Conservation (phyloP, 2,888 invertebrate species). For the Rhingia rostrata region DNA sequence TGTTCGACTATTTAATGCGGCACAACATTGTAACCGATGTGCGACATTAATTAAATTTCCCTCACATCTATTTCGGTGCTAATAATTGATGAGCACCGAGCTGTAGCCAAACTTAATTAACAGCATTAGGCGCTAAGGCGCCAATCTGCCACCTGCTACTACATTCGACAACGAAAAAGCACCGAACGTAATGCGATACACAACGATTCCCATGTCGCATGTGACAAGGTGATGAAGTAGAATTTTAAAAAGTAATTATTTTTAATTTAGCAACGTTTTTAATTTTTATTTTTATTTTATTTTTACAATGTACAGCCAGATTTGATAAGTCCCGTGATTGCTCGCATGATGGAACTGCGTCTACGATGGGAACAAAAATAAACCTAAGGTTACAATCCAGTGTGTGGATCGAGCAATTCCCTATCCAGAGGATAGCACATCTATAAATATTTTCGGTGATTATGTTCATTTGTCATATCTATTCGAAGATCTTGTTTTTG, state of each 20-base stretch:
- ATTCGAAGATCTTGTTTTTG: no score
- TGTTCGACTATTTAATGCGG: neutral
- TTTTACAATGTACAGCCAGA: neutral
- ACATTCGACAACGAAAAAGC: constrained; percentile 15
- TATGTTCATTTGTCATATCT: no score
- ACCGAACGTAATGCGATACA: constrained; percentile 35
- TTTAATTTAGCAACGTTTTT: constrained; percentile 29
- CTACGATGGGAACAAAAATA: neutral
- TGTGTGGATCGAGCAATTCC: no score
- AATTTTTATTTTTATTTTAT: constrained; percentile 8
- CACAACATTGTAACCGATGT: constrained; percentile 2
- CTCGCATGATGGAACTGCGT: constrained; percentile 1
- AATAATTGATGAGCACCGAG: constrained; percentile 14
- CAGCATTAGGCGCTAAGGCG: constrained; percentile 31
- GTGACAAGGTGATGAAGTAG: constrained; percentile 37
- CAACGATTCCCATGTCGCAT: constrained; percentile 23
- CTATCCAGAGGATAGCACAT: no score
- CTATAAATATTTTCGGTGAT: no score
- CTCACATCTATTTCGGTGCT: constrained; percentile 13
- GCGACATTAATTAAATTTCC: constrained; percentile 23
- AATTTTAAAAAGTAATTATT: constrained; percentile 49
- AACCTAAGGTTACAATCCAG: no score
- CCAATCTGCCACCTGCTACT: constrained; percentile 39
- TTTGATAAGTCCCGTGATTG: constrained; percentile 15
- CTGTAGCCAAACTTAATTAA: constrained; percentile 26